These are phyloP conservation scores for Drosophila erecta DNA, from an alignment of 1,140 invertebrate genomes.

Conservation along the genomic window DNA sequence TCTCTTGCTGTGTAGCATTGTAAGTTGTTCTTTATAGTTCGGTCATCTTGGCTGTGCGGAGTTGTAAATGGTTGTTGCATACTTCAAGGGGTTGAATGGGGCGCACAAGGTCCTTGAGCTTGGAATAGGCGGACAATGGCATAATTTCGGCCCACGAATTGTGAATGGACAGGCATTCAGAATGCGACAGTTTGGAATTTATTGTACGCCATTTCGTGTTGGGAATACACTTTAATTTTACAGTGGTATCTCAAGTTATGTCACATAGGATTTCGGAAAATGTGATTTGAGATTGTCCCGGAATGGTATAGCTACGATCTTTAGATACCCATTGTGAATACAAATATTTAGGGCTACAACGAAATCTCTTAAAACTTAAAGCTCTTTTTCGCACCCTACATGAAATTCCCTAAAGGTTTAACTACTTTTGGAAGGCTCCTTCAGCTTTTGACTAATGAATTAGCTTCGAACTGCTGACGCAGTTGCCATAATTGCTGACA, in stretches of 20 bases:
- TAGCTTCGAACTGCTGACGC: neutral
- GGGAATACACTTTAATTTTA: too few species aligned
- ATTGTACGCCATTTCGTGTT: too few species aligned
- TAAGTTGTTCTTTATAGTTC: constrained; percentile 38
- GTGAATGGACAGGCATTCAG: neutral
- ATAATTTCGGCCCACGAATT: neutral
- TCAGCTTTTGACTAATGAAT: neutral
- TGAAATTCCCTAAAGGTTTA: neutral
- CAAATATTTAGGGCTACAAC: too few species aligned
- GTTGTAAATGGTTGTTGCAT: constrained; percentile 38
- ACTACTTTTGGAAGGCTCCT: neutral
- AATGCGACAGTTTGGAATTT: neutral
- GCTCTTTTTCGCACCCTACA: too few species aligned
- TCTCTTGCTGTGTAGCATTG: constrained; percentile 35
- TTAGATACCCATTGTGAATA: too few species aligned
- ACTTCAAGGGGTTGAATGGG: constrained; percentile 3
- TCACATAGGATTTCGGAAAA: too few species aligned
- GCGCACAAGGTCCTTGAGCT: neutral
- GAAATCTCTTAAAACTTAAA: too few species aligned
- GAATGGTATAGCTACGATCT: too few species aligned
- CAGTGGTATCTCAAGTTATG: too few species aligned
- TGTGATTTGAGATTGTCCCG: too few species aligned
- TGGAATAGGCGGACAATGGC: neutral
- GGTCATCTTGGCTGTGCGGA: constrained; percentile 29
- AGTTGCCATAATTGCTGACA: constrained; percentile 65